These are phyloP conservation scores for Threskiornis aethiopicus DNA, from an alignment of 2,797 vertebrate species.

Conservation along the genomic window DNA sequence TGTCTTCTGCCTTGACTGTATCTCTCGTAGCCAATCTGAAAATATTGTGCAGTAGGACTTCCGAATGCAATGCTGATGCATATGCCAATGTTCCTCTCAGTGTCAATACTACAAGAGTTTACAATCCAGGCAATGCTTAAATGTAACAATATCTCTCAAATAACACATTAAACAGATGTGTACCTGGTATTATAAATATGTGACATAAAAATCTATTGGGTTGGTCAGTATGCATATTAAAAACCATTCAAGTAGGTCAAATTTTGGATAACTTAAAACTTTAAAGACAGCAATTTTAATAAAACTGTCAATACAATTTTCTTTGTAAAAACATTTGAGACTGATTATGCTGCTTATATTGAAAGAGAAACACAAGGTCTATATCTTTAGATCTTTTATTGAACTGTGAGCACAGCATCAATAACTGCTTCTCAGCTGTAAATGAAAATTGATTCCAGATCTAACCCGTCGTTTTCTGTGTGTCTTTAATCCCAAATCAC, in stretches of 20 bases:
- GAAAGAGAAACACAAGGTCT: constrained; percentile 75
- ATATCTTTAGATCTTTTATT: constrained; percentile 78
- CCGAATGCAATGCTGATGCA: background rate
- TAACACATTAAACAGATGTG: constrained; percentile 52
- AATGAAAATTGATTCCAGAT: constrained; percentile 82
- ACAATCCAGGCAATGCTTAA: background rate
- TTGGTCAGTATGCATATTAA: constrained; percentile 53
- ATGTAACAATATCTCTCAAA: constrained; percentile 5
- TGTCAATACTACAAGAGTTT: background rate
- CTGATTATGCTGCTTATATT: constrained; percentile 74
- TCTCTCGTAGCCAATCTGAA: background rate
- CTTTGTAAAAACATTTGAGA: constrained; percentile 76
- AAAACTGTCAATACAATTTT: constrained; percentile 75
- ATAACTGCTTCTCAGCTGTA: constrained; percentile 78
- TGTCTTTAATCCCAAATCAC: constrained; percentile 67
- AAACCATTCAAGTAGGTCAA: constrained; percentile 66
- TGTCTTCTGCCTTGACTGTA: background rate
- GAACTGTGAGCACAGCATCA: constrained; percentile 74
- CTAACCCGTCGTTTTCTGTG: constrained; percentile 70
- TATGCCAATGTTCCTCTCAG: background rate
- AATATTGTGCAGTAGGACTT: background rate
- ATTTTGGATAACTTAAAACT: constrained; percentile 69
- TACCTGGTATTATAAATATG: constrained; percentile 47
- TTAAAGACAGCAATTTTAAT: constrained; percentile 76
- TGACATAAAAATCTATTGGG: constrained; percentile 50